Evolutionary conservation across 2,113 vertebrate species (phyloP).

Genomic region (Tetrao urogallus): DNA sequence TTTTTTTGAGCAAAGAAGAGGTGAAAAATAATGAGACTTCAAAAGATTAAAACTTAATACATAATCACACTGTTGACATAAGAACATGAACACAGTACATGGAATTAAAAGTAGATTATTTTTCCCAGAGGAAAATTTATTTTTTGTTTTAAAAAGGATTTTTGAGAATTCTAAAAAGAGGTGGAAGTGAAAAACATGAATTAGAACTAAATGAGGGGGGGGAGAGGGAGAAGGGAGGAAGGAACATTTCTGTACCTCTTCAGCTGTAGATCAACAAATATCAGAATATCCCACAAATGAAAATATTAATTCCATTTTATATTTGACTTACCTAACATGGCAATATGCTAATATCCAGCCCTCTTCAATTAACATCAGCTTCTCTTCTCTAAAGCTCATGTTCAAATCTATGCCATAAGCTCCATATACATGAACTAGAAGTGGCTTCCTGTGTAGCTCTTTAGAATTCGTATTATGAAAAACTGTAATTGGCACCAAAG

Average conservation of each 20-base stretch:
- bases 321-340: conserved; percentile 89
- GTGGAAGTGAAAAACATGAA: background rate
- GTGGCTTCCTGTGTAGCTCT: conserved; percentile 80
- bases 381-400: conserved; percentile 92
- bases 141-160: background rate
- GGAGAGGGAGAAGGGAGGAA: background rate
- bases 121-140: background rate
- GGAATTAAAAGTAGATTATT: background rate
- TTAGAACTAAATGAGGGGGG: background rate
- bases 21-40: background rate
- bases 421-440: conserved; percentile 94
- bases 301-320: background rate
- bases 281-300: background rate
- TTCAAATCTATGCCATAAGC: conserved; percentile 92
- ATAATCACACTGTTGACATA: background rate
- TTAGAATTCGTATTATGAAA: conserved; percentile 81
- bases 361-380: conserved; percentile 87
- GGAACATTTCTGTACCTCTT: background rate
- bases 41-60: background rate
- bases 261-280: background rate
- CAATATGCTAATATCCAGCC: conserved; percentile 96
- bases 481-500: conserved; percentile 90
- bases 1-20: background rate
- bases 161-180: background rate
- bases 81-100: background rate